A percentile compares a stretch with the other conserved stretches of the same genome.
Evolutionary conservation across 1,140 invertebrate species (phyloP).

Genomic region (Camponotus floridanus): DNA sequence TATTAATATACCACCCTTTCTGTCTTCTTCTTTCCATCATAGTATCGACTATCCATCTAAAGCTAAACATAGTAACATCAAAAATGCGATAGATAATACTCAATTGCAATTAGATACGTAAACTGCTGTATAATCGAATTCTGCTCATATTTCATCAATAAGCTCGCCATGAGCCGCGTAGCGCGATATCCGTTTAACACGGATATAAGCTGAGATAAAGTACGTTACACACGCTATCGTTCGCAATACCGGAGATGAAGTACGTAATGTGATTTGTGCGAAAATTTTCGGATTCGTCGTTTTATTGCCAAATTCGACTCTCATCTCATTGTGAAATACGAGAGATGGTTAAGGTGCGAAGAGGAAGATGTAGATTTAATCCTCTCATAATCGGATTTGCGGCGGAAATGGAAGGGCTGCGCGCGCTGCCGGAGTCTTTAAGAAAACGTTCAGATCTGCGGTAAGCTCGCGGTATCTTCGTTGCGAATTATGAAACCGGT

Average conservation of each 20-base stretch:
- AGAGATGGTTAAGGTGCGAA: conserved; percentile 37
- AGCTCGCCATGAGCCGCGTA: conserved; percentile 18
- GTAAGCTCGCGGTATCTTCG: conserved; percentile 42
- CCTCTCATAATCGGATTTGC: conserved; percentile 66
- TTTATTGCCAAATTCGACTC: conserved; percentile 55
- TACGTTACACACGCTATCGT: conserved; percentile 46
- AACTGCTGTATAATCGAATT: conserved; percentile 48
- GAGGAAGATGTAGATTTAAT: conserved; percentile 60
- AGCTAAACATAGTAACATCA: neutral
- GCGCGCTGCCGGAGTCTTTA: conserved; percentile 40
- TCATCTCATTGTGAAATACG: neutral
- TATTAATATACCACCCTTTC: no score
- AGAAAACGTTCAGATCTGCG: conserved; percentile 50
- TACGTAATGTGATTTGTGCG: conserved; percentile 51
- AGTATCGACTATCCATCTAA: no score
- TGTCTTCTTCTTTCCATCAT: no score
- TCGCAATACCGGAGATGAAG: conserved; percentile 54
- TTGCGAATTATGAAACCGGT: conserved; percentile 56
- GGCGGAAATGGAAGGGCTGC: conserved; percentile 38
- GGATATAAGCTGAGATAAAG: conserved; percentile 61
- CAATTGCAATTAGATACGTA: conserved; percentile 34
- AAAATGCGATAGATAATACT: conserved; percentile 15
- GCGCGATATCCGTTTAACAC: conserved; percentile 53
- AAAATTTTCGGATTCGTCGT: conserved; percentile 45
- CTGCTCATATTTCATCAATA: conserved; percentile 39